phyloP scores from a whole-genome alignment of 2,797 vertebrate genomes.

The Halcyon badia region DNA sequence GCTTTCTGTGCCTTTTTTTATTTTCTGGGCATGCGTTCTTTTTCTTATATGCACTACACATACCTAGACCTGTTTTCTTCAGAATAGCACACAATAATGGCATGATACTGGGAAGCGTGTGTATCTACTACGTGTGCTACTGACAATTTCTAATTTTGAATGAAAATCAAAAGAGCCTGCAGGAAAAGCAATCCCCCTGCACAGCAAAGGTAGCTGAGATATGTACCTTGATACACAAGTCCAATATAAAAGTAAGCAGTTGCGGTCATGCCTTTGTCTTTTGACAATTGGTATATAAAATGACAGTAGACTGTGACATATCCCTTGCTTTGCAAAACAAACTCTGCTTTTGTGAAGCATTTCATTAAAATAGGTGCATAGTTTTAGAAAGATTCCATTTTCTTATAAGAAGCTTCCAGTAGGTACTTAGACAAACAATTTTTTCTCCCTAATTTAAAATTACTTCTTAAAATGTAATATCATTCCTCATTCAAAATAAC shows the following conservation, averaged over 20 bases:
- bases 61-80: neutral
- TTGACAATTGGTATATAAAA: neutral
- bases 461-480: neutral
- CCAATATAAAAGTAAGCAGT: neutral
- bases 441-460: neutral
- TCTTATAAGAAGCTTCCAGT: neutral
- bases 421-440: neutral
- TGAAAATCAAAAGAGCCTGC: neutral
- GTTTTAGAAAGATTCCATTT: neutral
- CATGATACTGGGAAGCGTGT: neutral
- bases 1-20: neutral
- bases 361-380: neutral
- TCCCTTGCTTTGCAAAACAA: neutral
- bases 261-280: neutral
- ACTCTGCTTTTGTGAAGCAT: neutral
- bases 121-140: neutral
- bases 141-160: neutral
- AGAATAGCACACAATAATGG: neutral
- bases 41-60: neutral
- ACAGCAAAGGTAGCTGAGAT: neutral
- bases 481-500: neutral
- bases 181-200: neutral
- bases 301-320: neutral
- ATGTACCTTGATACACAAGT: neutral
- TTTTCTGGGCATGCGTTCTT: neutral